phyloP scores from a whole-genome alignment of 2,888 invertebrate genomes.

The Drosophila tripunctata region DNA sequence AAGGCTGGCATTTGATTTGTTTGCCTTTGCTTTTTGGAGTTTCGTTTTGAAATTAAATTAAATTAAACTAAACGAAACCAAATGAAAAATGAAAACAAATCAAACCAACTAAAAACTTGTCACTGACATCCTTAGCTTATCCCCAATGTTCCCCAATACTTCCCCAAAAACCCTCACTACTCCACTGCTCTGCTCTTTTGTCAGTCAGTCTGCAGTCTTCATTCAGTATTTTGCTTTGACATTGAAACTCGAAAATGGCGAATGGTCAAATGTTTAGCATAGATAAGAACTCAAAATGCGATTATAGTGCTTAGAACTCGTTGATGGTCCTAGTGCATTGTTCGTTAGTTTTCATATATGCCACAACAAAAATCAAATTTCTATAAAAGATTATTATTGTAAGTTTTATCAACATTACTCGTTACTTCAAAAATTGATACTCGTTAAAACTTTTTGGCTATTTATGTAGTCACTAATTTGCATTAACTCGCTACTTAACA shows the following conservation, averaged over 20 bases:
- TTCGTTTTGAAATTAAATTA: constrained; percentile 61
- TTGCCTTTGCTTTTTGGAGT: constrained; percentile 43
- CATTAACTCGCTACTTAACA: no score
- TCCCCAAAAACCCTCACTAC: not conserved
- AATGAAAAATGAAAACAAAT: constrained; percentile 45
- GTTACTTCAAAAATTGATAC: no score
- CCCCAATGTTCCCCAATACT: not conserved
- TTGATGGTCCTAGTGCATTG: not conserved
- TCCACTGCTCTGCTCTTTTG: not conserved
- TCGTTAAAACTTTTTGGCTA: no score
- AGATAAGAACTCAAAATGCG: not conserved
- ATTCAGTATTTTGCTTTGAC: not conserved
- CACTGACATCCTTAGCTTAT: constrained; percentile 20
- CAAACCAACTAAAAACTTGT: constrained; percentile 23
- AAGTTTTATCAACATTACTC: no score
- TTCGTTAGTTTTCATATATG: not conserved
- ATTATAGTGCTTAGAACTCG: not conserved
- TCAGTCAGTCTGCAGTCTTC: not conserved
- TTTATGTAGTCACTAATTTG: no score
- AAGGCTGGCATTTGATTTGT: constrained; percentile 62
- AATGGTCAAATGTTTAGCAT: not conserved
- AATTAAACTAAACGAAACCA: constrained; percentile 50
- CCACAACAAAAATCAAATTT: no score
- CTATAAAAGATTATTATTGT: no score
- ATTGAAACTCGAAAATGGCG: not conserved